Conservation (phyloP, 2,888 invertebrate genomes). For the Rhyacophila evoluta region DNA sequence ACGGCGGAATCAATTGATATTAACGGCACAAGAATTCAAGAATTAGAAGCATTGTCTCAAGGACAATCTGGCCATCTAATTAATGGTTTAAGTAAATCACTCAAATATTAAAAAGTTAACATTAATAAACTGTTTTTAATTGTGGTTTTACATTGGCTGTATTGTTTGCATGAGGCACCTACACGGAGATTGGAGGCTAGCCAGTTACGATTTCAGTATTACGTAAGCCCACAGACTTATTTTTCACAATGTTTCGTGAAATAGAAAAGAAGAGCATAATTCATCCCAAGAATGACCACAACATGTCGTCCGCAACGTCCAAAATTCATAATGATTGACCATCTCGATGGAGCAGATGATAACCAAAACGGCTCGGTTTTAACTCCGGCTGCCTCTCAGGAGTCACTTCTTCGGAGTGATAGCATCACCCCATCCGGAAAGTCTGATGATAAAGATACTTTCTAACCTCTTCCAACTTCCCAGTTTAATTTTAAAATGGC, state of each 20-base stretch:
- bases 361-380: background rate
- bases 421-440: constrained; percentile 17
- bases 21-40: background rate
- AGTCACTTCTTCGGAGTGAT: constrained; percentile 34
- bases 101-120: no score
- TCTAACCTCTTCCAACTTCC: no score
- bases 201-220: no score
- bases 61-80: background rate
- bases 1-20: background rate
- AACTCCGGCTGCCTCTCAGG: constrained; percentile 46
- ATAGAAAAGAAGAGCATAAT: no score
- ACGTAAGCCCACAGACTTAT: no score
- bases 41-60: background rate
- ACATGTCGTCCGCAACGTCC: constrained; percentile 32
- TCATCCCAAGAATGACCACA: constrained; percentile 39
- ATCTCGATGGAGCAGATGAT: constrained; percentile 36
- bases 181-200: no score
- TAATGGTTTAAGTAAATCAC: background rate
- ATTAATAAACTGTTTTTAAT: no score
- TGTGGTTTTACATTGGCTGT: no score
- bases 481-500: no score
- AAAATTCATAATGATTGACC: constrained; percentile 52
- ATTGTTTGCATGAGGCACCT: no score
- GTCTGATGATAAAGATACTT: no score
- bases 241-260: no score